Conservation (phyloP, 2,113 vertebrate genomes). For the Pseudonaja textilis region DNA sequence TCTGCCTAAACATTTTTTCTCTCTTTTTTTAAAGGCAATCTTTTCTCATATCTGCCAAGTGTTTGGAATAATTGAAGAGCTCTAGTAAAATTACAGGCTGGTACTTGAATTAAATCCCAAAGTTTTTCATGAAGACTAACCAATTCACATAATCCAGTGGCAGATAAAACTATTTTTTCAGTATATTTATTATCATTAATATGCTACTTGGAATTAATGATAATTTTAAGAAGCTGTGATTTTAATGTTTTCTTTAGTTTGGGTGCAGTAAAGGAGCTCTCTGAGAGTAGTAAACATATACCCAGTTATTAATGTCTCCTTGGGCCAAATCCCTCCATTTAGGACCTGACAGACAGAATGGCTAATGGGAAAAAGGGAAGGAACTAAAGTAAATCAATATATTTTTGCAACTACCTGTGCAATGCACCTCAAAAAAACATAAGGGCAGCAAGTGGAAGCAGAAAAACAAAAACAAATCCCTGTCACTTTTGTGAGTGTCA, state of each 20-base stretch:
- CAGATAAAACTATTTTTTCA: background rate
- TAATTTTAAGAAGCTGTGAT: background rate
- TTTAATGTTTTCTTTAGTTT: background rate
- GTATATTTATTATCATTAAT: background rate
- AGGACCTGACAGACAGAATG: background rate
- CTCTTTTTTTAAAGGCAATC: background rate
- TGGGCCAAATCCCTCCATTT: background rate
- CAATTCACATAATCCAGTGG: background rate
- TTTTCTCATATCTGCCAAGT: background rate
- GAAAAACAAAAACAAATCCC: background rate
- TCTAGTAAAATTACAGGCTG: background rate
- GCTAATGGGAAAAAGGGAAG: background rate
- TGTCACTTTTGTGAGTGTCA: background rate
- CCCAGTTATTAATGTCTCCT: background rate
- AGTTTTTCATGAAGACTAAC: background rate
- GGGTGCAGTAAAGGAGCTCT: background rate
- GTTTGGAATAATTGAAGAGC: background rate
- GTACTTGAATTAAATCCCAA: background rate
- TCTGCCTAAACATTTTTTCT: background rate
- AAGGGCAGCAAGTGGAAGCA: background rate
- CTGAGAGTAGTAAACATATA: background rate
- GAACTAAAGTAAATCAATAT: background rate
- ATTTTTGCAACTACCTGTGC: background rate
- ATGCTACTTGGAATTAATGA: background rate
- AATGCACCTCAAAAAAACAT: background rate